Evolutionary conservation across 2,888 invertebrate genomes (phyloP).

Genomic region (Callimorpha dominula): DNA sequence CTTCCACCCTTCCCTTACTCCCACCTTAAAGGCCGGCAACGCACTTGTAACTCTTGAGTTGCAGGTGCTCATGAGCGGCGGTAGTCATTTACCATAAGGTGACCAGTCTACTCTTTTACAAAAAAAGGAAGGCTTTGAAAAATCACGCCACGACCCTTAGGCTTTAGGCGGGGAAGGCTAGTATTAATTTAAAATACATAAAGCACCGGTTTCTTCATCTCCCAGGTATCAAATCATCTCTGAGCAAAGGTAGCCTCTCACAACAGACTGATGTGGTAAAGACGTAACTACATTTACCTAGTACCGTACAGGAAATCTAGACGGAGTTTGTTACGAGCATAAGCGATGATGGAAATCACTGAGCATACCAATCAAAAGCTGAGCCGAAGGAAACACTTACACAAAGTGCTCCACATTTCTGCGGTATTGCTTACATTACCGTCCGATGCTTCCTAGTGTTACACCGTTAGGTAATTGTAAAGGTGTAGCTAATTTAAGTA

Average conservation of each 20-base stretch:
- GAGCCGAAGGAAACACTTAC: conserved; percentile 34
- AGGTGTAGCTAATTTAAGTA: conserved; percentile 6
- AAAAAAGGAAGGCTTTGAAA: too few relatives aligned
- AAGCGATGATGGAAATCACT: not conserved
- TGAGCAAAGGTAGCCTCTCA: not conserved
- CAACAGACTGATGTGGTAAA: conserved; percentile 1
- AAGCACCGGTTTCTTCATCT: not conserved
- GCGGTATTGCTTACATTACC: conserved; percentile 40
- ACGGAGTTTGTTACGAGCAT: not conserved
- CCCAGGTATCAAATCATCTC: not conserved
- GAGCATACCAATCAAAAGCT: not conserved
- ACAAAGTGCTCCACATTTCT: conserved; percentile 42
- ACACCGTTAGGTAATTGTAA: conserved; percentile 33
- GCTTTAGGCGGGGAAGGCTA: too few relatives aligned
- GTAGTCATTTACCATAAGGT: too few relatives aligned
- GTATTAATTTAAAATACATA: too few relatives aligned
- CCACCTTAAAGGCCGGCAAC: too few relatives aligned
- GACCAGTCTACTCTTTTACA: too few relatives aligned
- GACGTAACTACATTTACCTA: not conserved
- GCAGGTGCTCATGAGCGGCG: too few relatives aligned
- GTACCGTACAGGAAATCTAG: conserved; percentile 6
- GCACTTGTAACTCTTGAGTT: too few relatives aligned
- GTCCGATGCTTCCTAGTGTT: conserved; percentile 22
- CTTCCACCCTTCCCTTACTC: too few relatives aligned
- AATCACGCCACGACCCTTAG: too few relatives aligned